phyloP scores from a whole-genome alignment of 1,140 invertebrate genomes.

The Telenomus remus region DNA sequence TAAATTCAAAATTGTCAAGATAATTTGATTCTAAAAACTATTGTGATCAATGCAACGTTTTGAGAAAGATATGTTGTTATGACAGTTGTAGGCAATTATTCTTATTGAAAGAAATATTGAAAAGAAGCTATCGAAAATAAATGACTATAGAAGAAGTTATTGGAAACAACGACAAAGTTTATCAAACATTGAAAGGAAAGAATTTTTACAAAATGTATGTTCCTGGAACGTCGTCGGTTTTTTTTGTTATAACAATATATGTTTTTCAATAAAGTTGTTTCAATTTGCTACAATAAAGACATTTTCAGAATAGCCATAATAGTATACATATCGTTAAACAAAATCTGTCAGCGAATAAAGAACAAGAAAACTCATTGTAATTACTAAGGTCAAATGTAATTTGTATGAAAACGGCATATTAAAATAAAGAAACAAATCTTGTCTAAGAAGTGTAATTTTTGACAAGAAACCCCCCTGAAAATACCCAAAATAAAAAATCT shows the following conservation, averaged over 20 bases:
- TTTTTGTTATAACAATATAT: neutral
- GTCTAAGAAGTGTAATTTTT: no score
- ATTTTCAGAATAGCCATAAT: slow-evolving; percentile 67
- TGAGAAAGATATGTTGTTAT: no score
- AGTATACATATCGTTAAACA: slow-evolving; percentile 73
- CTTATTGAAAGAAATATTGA: no score
- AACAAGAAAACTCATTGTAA: slow-evolving; percentile 71
- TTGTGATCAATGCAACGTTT: no score
- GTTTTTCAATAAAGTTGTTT: slow-evolving; percentile 34
- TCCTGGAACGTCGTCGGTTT: neutral
- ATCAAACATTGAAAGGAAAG: no score
- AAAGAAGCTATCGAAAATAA: no score
- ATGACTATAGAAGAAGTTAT: no score
- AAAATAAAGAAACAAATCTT: slow-evolving; percentile 74
- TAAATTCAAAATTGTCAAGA: neutral
- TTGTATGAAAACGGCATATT: slow-evolving; percentile 73
- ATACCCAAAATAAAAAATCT: no score
- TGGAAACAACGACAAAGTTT: no score
- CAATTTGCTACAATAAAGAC: slow-evolving; percentile 60
- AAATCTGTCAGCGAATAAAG: slow-evolving; percentile 63
- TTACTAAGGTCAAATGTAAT: slow-evolving; percentile 72
- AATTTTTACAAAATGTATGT: neutral
- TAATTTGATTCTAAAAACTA: no score
- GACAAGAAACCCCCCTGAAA: no score
- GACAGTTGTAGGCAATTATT: no score